Percentiles rank a stretch among this genome's conserved stretches.
phyloP scores from a whole-genome alignment of 2,797 vertebrate genomes.

The Melopsittacus undulatus region DNA sequence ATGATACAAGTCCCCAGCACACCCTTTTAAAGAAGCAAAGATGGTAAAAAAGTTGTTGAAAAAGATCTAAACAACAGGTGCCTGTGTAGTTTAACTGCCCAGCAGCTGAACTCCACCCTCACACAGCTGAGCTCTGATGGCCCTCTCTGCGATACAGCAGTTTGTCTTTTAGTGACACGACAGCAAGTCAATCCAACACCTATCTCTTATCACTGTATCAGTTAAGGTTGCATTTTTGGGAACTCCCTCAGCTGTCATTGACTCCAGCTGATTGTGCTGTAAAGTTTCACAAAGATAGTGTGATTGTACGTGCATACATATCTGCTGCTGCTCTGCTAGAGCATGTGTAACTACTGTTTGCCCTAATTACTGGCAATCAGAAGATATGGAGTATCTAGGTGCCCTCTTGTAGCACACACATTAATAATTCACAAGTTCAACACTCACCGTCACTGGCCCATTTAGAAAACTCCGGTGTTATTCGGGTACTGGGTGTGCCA shows the following conservation, averaged over 20 bases:
- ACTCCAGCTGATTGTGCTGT: background rate
- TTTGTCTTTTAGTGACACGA: background rate
- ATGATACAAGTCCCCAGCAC: background rate
- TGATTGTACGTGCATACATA: fast-evolving
- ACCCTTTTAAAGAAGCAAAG: background rate
- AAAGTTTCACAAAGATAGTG: background rate
- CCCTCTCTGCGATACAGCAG: background rate
- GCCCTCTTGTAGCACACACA: background rate
- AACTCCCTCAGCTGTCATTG: background rate
- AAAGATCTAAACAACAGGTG: background rate
- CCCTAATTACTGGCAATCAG: background rate
- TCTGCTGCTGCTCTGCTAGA: background rate
- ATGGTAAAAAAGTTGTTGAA: background rate
- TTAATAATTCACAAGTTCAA: background rate
- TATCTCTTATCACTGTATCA: background rate
- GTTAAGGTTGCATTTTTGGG: background rate
- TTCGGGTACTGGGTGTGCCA: slow-evolving; percentile 94
- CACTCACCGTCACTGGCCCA: slow-evolving; percentile 96
- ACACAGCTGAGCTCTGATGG: background rate
- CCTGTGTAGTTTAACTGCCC: background rate
- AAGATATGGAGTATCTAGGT: background rate
- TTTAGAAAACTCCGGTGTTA: slow-evolving; percentile 98
- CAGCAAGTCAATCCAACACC: background rate
- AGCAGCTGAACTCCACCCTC: background rate
- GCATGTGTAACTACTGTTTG: background rate